phyloP scores from a whole-genome alignment of 2,797 vertebrate genomes.

The Channa striata region DNA sequence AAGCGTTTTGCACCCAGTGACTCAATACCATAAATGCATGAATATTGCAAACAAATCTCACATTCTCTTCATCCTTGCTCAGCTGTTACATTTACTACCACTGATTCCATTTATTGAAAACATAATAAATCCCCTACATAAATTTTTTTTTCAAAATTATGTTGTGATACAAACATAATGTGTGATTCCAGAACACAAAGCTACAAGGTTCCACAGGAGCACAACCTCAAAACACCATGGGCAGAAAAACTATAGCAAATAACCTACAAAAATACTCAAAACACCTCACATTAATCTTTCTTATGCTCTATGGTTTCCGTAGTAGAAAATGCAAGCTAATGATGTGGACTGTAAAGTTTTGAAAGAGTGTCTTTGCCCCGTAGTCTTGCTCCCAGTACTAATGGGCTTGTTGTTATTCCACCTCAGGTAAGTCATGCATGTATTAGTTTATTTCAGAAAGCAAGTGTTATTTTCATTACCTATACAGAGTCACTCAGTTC shows the following conservation, averaged over 20 bases:
- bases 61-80: constrained; percentile 20
- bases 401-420: constrained; percentile 62
- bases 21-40: constrained; percentile 25
- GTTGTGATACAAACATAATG: not conserved
- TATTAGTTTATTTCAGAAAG: constrained; percentile 63
- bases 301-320: constrained; percentile 9
- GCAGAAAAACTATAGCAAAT: not conserved
- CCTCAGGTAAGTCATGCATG: constrained; percentile 61
- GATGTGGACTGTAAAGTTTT: constrained; percentile 48
- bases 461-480: constrained; percentile 68
- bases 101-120: constrained; percentile 16
- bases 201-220: constrained; percentile 35
- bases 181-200: constrained; percentile 22
- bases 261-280: not conserved
- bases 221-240: constrained; percentile 7
- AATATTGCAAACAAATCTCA: constrained; percentile 57
- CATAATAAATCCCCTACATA: constrained; percentile 12
- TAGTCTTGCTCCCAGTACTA: constrained; percentile 44
- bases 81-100: constrained; percentile 17
- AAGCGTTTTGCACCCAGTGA: constrained; percentile 42
- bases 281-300: not conserved
- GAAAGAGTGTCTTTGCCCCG: constrained; percentile 42
- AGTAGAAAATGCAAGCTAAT: constrained; percentile 38
- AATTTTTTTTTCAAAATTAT: constrained; percentile 20
- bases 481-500: constrained; percentile 59